Evolutionary conservation across 2,113 vertebrate species (phyloP), one percentile per base, ranked within the genome.

Genomic region (Thomomys bottae): DNA sequence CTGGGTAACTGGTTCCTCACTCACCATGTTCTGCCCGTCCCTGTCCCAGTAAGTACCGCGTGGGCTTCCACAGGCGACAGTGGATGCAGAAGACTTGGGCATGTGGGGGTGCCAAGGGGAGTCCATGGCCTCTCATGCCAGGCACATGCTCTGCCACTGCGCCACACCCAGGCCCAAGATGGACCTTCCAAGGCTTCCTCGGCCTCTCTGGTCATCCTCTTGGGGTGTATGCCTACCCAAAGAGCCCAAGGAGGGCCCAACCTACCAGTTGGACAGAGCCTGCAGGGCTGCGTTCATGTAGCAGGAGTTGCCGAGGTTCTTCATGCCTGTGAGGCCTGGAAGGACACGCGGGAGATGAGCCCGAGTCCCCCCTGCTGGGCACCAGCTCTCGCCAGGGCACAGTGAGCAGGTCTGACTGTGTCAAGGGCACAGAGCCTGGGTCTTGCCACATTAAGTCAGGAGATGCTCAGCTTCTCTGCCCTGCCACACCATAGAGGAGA

Each of bases 231-330:
- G 9, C 64, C 30, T 6, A 61, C 23, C 59, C 59, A 61, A 8
- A 63, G 10, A 18, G 30, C 85, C 61, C 32, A 26, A 66, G 45
- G 32, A 45, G 70, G 54, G 6, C 12, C 32, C 20, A 11, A 89
- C 98, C 96, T 98, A 99, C 99, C 99, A 99, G 97, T 99, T 99
- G 76, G 99, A 99, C 89, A 99, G 97, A 15, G 99, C 99, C 96
- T 99, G 99, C 84, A 99, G 98, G 8, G 99, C 99, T 8, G 99
- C 99, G 3, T 99, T 99, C 99, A 99, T 99, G 97, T 99, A 99
- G 97, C 99, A 99, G 36, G 99, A 99, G 97, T 99, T 99, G 61
- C 99, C 99, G 2, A 99, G 99, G 94, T 99, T 99, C 97, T 99
- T 99, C 99, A 99, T 99, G 94, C 99, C 99, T 4, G 99, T 99